Conservation (phyloP, 1,140 invertebrate genomes). For the Scaptodrosophila lebanonensis region DNA sequence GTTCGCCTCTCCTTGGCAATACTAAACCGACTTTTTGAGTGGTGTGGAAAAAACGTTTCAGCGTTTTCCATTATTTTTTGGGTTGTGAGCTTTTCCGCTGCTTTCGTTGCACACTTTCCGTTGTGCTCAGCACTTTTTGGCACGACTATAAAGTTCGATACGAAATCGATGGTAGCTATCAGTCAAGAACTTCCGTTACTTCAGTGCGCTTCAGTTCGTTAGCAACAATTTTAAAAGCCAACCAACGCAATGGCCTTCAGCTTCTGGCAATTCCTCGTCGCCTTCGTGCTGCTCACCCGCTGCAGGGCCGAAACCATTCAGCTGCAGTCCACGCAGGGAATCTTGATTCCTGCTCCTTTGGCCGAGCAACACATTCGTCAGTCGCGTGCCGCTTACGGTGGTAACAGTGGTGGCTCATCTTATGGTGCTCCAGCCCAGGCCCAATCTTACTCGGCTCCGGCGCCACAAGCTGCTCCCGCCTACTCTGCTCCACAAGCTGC, state of each 20-base stretch:
- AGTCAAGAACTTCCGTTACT: conserved; percentile 37
- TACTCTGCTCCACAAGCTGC: conserved; percentile 29
- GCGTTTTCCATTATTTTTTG: background rate
- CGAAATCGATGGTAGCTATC: conserved; percentile 16
- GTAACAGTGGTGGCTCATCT: conserved; percentile 42
- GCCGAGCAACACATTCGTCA: conserved; percentile 63
- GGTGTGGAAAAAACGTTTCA: conserved; percentile 2
- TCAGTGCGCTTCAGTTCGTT: conserved; percentile 35
- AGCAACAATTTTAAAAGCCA: conserved; percentile 30
- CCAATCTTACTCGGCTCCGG: conserved; percentile 24
- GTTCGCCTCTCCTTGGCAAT: conserved; percentile 21
- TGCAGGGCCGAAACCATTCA: conserved; percentile 56
- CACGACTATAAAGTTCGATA: conserved; percentile 50
- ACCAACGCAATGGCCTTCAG: conserved; percentile 45
- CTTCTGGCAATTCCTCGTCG: conserved; percentile 41
- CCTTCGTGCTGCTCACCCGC: conserved; percentile 23
- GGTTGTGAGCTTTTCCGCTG: conserved; percentile 47
- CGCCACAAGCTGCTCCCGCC: conserved; percentile 31
- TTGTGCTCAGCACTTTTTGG: conserved; percentile 31
- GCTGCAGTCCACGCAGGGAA: conserved; percentile 61
- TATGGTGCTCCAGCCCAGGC: conserved; percentile 23
- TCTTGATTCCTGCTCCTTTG: conserved; percentile 58
- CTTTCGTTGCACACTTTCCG: conserved; percentile 5
- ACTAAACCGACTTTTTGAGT: conserved; percentile 7
- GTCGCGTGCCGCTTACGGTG: conserved; percentile 51